Evolutionary conservation across 2,888 invertebrate species (phyloP).

Genomic region (Bimastos eiseni): DNA sequence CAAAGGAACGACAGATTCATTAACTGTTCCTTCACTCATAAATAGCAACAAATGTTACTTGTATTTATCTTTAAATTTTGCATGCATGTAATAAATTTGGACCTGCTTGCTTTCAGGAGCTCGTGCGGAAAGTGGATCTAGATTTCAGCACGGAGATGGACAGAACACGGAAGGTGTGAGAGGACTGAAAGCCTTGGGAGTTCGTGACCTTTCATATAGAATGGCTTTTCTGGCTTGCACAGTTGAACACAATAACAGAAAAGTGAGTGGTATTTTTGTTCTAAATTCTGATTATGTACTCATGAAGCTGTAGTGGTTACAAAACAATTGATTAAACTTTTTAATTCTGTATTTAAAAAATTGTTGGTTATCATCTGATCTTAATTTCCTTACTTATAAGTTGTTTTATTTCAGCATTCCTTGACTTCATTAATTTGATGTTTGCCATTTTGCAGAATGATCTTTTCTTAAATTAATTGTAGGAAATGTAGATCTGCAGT

Average conservation of each 20-base stretch:
- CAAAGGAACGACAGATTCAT: not conserved
- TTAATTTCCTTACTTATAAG: not conserved
- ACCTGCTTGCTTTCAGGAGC: constrained; percentile 66
- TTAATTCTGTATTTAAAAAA: not conserved
- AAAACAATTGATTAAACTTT: not conserved
- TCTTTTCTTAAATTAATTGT: not conserved
- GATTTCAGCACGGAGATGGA: constrained; percentile 68
- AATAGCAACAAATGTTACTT: not conserved
- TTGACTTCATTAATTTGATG: not conserved
- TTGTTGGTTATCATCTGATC: not conserved
- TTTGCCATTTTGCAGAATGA: not conserved
- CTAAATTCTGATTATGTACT: not conserved
- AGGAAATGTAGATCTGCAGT: not conserved
- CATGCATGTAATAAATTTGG: not conserved
- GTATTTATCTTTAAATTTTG: not conserved
- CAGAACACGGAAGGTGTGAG: constrained; percentile 72
- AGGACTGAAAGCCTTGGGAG: constrained; percentile 83
- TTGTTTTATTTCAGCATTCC: not conserved
- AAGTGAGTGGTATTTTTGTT: constrained; percentile 59
- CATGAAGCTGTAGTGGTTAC: not conserved
- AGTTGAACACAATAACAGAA: constrained; percentile 81
- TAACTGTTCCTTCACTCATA: not conserved
- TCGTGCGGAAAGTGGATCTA: constrained; percentile 72
- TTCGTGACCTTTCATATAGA: constrained; percentile 81
- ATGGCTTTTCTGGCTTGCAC: constrained; percentile 93